Conservation (phyloP, 2,797 vertebrate genomes). For the Enteromius unitaeniatus region DNA sequence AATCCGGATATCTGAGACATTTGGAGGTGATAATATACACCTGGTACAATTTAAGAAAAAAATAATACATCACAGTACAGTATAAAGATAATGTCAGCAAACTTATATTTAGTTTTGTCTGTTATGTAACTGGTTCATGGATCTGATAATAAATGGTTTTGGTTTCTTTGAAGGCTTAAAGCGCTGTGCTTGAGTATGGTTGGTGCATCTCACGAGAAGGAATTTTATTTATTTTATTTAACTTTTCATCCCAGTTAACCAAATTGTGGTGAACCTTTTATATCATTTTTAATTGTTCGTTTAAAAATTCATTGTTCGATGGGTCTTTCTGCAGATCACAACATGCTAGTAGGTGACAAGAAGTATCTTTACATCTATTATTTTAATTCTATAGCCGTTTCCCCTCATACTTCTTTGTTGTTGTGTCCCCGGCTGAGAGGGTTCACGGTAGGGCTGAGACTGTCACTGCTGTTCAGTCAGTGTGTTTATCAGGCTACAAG, state of each 20-base stretch:
- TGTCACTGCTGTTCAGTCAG: constrained; percentile 42
- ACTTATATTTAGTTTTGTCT: background rate
- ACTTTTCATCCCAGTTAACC: background rate
- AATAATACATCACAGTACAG: background rate
- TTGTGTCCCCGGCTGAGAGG: constrained; percentile 6
- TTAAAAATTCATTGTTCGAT: too few relatives aligned
- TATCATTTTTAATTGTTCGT: background rate
- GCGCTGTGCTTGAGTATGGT: background rate
- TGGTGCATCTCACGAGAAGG: background rate
- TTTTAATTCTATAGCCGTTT: background rate
- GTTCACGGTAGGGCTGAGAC: constrained; percentile 16
- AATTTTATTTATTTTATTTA: background rate
- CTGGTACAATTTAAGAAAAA: background rate
- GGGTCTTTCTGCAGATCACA: background rate
- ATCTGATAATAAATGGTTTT: background rate
- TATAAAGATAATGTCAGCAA: background rate
- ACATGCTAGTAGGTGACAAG: background rate
- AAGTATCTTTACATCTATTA: background rate
- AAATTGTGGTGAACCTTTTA: background rate
- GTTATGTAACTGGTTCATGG: background rate
- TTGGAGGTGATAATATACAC: background rate
- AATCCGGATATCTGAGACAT: background rate
- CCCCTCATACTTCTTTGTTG: background rate
- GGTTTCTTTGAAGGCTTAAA: background rate
- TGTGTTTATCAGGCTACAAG: constrained; percentile 48